Evolutionary conservation across 2,797 vertebrate genomes (phyloP), one percentile per base, ranked within the genome.

Genomic region (Squalus acanthias): DNA sequence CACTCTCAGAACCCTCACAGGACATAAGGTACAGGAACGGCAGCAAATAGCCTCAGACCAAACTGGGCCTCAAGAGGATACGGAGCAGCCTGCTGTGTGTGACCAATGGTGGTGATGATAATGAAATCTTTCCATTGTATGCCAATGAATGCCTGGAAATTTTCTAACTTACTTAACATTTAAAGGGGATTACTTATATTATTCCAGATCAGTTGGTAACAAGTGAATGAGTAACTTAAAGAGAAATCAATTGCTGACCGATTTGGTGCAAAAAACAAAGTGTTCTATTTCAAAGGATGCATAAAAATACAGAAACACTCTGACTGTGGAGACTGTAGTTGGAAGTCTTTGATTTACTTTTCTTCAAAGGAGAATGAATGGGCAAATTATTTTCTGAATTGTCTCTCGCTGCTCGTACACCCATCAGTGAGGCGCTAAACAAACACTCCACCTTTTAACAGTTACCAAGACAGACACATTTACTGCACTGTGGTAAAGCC

Each of bases 311-410:
- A 94, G n/a, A 24, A 93, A 15, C 0, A 29, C 1, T 20, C 5
- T 20, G 3, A 93, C 33, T 93, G 46, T n/a, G 67, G 50, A 26
- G 39, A 20, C 5, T 67, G 39, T 0, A 57, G 69, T 17, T 95
- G 22, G 46, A 29, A 95, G 20, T 74, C 10, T 95, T 95, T 95
- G 69, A 74, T 72, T 72, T 95, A 70, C 39, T 15, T 65, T 20
- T 65, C 67, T 72, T 29, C 69, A 95, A 95, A 95, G 46, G 67
- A 74, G 39, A 95, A 20, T 92, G 89, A 92, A 92, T 65, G 69
- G 67, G 50, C 22, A 8, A 95, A 10, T 24, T 95, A 95, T 53
- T 95, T 39, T 95, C 94, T 72, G 46, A 72, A 70, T 39, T 69
- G 15, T 4, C 39, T 15, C 24, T 74, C 22, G 24, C 12, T 74